Evolutionary conservation across 2,797 vertebrate species (phyloP).

Genomic region (Manis crassicaudata): DNA sequence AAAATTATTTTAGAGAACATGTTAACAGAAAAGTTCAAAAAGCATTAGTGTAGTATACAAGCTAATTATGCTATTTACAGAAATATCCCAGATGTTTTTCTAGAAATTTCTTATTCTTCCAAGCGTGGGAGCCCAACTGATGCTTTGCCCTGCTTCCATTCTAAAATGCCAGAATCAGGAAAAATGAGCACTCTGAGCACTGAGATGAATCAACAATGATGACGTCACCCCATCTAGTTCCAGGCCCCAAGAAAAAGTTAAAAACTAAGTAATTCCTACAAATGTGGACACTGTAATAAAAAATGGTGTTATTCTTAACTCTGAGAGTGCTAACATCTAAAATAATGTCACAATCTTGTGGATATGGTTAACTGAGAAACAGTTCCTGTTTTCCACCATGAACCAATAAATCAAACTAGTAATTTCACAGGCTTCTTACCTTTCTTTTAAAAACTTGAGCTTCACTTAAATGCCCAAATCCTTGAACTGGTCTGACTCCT

Average conservation of each 20-base stretch:
- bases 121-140: background rate
- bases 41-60: background rate
- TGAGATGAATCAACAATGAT: background rate
- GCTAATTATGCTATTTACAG: background rate
- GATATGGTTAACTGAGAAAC: background rate
- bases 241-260: background rate
- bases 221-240: background rate
- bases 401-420: background rate
- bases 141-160: slow-evolving; percentile 1
- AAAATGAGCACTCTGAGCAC: slow-evolving; percentile 36
- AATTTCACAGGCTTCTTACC: background rate
- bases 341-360: background rate
- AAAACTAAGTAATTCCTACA: background rate
- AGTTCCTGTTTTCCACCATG: background rate
- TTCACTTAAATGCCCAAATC: background rate
- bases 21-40: background rate
- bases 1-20: background rate
- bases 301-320: background rate
- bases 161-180: background rate
- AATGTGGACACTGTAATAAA: background rate
- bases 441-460: background rate
- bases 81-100: background rate
- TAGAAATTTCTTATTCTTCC: background rate
- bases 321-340: background rate
- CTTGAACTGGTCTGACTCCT: background rate